These are phyloP conservation scores for Regulus satrapa DNA, from an alignment of 2,113 vertebrate genomes.

Conservation along the genomic window DNA sequence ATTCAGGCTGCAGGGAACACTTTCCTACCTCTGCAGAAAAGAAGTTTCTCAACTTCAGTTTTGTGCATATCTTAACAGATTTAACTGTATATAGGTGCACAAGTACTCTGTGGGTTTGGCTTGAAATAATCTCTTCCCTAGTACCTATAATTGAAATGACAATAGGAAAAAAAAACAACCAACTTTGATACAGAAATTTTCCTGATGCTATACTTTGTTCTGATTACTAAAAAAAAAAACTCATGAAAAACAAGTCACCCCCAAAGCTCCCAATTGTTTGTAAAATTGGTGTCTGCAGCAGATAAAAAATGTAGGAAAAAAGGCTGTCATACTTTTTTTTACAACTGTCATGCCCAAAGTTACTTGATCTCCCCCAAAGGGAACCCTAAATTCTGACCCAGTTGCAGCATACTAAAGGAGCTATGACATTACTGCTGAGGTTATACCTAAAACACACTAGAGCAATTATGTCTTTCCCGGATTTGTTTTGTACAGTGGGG, in stretches of 20 bases:
- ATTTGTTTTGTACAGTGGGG: conserved; percentile 40
- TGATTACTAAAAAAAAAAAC: neutral
- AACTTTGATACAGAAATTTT: neutral
- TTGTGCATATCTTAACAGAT: neutral
- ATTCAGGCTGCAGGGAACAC: neutral
- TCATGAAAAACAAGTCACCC: neutral
- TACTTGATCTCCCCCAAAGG: neutral
- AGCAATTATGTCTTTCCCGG: conserved; percentile 14
- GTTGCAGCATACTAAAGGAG: neutral
- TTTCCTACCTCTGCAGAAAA: neutral
- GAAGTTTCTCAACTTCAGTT: neutral
- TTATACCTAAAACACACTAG: conserved; percentile 32
- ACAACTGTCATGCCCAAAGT: neutral
- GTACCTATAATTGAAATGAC: neutral
- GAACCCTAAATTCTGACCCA: neutral
- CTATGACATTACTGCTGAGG: neutral
- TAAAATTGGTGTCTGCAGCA: neutral
- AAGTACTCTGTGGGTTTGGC: neutral
- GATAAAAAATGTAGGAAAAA: neutral
- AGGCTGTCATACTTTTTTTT: neutral
- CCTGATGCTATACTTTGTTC: neutral
- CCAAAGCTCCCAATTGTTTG: neutral
- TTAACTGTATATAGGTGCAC: neutral
- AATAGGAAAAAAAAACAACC: neutral
- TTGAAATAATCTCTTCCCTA: neutral